Evolutionary conservation across 2,888 invertebrate species (phyloP).

Genomic region (Nemotelus nigrinus): DNA sequence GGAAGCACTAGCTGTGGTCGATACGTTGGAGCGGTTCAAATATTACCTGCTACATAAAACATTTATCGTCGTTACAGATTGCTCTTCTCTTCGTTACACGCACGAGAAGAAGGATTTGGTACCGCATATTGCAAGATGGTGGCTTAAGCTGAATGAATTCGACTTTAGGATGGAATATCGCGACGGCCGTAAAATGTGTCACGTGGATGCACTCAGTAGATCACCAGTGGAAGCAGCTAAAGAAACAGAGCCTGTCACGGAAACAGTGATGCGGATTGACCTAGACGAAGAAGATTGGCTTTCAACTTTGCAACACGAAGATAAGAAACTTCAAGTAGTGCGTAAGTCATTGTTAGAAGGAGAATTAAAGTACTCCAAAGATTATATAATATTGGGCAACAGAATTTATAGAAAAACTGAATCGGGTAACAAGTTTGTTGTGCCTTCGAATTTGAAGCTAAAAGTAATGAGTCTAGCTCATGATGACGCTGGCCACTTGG

Average conservation of each 20-base stretch:
- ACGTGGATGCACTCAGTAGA: too few species aligned
- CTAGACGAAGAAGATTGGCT: neutral
- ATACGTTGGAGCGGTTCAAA: neutral
- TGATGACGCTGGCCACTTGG: conserved; percentile 46
- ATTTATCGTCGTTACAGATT: conserved; percentile 20
- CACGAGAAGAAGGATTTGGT: too few species aligned
- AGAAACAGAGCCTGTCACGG: too few species aligned
- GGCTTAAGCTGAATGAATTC: too few species aligned
- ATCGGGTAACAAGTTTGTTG: neutral
- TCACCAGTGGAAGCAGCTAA: too few species aligned
- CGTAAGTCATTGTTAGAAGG: neutral
- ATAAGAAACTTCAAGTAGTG: neutral
- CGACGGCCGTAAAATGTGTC: too few species aligned
- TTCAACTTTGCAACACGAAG: neutral
- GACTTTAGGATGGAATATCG: too few species aligned
- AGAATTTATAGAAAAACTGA: neutral
- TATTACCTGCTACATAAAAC: neutral
- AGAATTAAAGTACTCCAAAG: neutral
- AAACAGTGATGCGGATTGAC: too few species aligned
- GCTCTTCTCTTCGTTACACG: neutral
- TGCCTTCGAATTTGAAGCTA: neutral
- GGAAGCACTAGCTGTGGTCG: conserved; percentile 8
- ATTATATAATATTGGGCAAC: neutral
- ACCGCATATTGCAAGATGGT: too few species aligned
- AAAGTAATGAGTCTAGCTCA: conserved; percentile 45